A percentile compares a stretch with the other conserved stretches of the same genome.
Evolutionary conservation across 2,797 vertebrate species (phyloP).

Genomic region (Carapus acus): DNA sequence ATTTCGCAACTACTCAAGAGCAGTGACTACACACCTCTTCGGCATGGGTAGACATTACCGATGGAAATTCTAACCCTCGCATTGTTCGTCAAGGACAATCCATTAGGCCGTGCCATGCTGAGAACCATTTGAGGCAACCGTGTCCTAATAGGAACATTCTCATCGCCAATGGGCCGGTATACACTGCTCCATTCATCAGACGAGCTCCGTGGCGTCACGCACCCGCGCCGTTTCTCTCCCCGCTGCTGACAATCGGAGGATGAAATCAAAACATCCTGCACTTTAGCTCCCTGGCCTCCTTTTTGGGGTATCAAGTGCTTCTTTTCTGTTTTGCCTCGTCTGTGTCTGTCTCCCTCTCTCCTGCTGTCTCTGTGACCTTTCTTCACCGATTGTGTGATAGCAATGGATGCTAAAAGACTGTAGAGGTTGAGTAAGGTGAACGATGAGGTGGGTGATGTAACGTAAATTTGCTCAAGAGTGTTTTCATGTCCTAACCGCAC

Average conservation of each 20-base stretch:
- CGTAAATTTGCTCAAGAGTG: neutral
- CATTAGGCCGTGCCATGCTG: constrained; percentile 3
- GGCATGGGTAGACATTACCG: neutral
- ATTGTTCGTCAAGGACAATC: constrained; percentile 8
- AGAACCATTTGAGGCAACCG: constrained; percentile 10
- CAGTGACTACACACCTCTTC: neutral
- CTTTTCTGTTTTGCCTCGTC: constrained; percentile 16
- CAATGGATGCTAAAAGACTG: neutral
- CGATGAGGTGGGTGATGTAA: neutral
- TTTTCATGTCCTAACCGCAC: neutral
- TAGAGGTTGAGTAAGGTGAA: neutral
- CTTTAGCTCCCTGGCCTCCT: constrained; percentile 23
- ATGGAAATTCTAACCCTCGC: constrained; percentile 1
- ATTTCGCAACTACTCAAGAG: neutral
- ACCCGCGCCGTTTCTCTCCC: constrained; percentile 31
- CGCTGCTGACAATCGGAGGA: constrained; percentile 47
- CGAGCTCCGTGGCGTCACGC: constrained; percentile 18
- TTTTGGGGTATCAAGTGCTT: constrained; percentile 16
- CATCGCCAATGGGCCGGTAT: constrained; percentile 20
- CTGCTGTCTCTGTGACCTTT: neutral
- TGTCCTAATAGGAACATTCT: constrained; percentile 23
- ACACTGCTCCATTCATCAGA: constrained; percentile 43
- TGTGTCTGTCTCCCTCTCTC: constrained; percentile 1
- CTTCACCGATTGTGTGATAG: neutral
- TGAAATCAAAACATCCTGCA: constrained; percentile 54